These are phyloP conservation scores for Glossophaga mutica DNA, from an alignment of 2,797 vertebrate species.

Conservation along the genomic window DNA sequence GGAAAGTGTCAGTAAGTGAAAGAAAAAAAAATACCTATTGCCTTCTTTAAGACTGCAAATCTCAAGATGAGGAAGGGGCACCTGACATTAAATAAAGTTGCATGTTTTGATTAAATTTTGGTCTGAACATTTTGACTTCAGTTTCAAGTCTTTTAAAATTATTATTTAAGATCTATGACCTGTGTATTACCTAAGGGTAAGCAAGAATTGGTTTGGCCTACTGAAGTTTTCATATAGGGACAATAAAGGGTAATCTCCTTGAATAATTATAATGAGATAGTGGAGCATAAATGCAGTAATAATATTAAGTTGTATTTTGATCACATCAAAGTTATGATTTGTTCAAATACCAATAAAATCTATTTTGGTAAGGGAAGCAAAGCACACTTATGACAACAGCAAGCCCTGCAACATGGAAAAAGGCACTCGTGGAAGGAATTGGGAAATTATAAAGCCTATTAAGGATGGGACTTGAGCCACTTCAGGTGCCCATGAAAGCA, in stretches of 20 bases:
- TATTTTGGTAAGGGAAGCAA: background rate
- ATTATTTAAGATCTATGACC: background rate
- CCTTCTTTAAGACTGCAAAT: background rate
- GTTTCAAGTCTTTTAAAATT: background rate
- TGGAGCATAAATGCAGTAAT: background rate
- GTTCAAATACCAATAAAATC: background rate
- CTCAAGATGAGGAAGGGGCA: background rate
- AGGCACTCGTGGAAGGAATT: background rate
- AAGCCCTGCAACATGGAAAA: background rate
- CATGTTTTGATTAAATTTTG: background rate
- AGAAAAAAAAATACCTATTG: background rate
- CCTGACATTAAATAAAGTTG: background rate
- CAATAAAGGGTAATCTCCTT: background rate
- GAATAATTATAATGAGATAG: background rate
- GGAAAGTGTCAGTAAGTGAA: background rate
- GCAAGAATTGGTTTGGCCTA: background rate
- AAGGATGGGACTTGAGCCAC: background rate
- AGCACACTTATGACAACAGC: background rate
- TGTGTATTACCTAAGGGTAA: background rate
- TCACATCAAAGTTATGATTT: background rate
- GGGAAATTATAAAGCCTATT: accelerated
- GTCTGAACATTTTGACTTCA: background rate
- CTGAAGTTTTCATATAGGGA: background rate
- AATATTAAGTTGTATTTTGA: background rate
- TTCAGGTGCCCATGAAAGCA: background rate